Evolutionary conservation across 2,888 invertebrate species (phyloP), one percentile per base, ranked within the genome.

Genomic region (Hyppa rectilinea): DNA sequence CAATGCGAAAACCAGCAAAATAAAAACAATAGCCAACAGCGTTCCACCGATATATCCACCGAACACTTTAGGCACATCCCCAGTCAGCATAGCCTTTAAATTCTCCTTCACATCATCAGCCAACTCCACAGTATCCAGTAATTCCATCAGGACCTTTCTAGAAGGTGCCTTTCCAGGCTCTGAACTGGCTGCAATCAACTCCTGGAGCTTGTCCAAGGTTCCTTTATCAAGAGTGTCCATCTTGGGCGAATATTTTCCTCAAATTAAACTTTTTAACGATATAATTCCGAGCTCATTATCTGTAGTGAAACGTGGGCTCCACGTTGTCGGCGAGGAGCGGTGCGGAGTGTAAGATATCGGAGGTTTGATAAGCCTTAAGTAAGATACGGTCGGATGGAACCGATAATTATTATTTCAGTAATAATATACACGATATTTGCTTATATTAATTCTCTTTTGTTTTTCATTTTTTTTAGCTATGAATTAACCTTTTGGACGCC

Each of bases 41-140:
- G 91, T 86, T 0, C 93, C 91, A 53, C 88, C 84, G 1, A 88
- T 89, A 5, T 87, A 85, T 2, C 88, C 85, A 0, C 92, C 94
- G 20, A 95, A 91, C 2, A 94, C 90, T 83, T 90, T 92, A 0
- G 91, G 95, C 60, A 92, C 91, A 55, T 95, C 92, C 0, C 94
- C 96, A 0, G 94, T 89, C 59, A 97, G 85, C 87, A 96, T 94
- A 2, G 93, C 93, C 67, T 93, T 95, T 29, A 97, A 84, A 64
- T 93, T 96, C n/a, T 96, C 96, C 78, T 96, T 97, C 63, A 97
- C 96, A 31, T 97, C 97, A 7, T 97, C 97, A 61, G 96, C 92
- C 3, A 97, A 87, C 3, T 96, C 97, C 84, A 97, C 94, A 0
- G 94, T 89, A 29, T 97, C 96, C 31, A 97, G 90, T 89, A 97